Evolutionary conservation across 2,888 invertebrate genomes (phyloP).

Genomic region (Scotopteryx bipunctaria): DNA sequence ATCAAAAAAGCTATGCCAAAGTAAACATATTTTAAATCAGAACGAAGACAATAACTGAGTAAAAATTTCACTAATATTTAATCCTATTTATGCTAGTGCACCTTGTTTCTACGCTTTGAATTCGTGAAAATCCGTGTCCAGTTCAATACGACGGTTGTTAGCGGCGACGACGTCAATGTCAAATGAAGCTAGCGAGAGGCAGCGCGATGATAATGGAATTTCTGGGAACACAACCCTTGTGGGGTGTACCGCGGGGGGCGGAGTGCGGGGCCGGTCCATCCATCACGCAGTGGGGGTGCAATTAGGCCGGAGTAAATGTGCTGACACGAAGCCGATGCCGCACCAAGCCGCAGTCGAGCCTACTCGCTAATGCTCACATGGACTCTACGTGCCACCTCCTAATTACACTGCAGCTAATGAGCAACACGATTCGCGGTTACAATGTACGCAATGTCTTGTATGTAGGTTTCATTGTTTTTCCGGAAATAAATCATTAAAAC

Average conservation of each 20-base stretch:
- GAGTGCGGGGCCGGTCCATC: constrained; percentile 58
- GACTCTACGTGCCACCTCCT: constrained; percentile 27
- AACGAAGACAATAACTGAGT: constrained; percentile 6
- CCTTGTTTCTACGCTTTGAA: constrained; percentile 43
- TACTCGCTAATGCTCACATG: constrained; percentile 29
- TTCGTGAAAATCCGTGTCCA: constrained; percentile 47
- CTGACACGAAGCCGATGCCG: constrained; percentile 69
- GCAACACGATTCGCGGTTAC: neutral
- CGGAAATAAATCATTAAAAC: neutral
- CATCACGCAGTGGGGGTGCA: constrained; percentile 75
- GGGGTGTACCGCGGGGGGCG: constrained; percentile 62
- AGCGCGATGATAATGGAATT: constrained; percentile 72
- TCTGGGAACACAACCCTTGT: constrained; percentile 81
- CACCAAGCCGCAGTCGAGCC: constrained; percentile 39
- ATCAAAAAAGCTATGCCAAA: constrained; percentile 16
- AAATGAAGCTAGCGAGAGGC: constrained; percentile 61
- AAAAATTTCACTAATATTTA: neutral
- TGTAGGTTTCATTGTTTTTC: neutral
- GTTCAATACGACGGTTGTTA: constrained; percentile 50
- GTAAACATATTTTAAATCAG: constrained; percentile 12
- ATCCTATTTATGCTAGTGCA: constrained; percentile 32
- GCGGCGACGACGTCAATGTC: constrained; percentile 65
- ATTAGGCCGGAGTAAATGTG: constrained; percentile 73
- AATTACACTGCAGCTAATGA: constrained; percentile 30
- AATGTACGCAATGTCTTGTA: too few relatives aligned